A percentile compares a stretch with the other conserved stretches of the same genome.
Conservation (phyloP, 2,113 vertebrate species). For the Seriola aureovittata region DNA sequence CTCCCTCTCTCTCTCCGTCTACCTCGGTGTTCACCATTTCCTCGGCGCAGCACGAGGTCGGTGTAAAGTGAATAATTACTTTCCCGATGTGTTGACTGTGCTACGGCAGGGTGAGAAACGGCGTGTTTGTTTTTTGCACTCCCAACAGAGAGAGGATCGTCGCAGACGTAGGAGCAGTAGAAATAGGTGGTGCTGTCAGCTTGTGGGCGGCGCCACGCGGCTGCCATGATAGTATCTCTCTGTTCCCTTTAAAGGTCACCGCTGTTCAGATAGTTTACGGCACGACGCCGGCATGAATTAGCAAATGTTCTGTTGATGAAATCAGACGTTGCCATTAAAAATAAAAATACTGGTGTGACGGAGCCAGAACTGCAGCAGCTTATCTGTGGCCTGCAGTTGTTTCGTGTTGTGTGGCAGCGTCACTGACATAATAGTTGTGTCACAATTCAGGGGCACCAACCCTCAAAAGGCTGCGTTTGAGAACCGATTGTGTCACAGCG, state of each 20-base stretch:
- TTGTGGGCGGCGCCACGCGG: background rate
- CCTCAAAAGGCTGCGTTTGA: too few species aligned
- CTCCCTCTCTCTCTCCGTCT: constrained; percentile 3
- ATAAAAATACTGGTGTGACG: background rate
- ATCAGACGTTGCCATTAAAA: background rate
- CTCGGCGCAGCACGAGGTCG: background rate
- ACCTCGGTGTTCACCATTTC: background rate
- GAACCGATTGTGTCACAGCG: too few species aligned
- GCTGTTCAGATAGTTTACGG: background rate
- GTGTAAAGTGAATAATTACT: constrained; percentile 34
- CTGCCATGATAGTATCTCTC: constrained; percentile 1
- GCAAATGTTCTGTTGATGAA: background rate
- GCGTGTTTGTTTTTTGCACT: constrained; percentile 7
- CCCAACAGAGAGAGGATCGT: background rate
- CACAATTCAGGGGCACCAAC: too few species aligned
- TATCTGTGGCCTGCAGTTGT: background rate
- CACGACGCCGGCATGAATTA: background rate
- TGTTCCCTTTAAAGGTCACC: background rate
- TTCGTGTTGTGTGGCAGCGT: too few species aligned
- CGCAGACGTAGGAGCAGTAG: background rate
- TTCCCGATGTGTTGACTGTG: constrained; percentile 1
- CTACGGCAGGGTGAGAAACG: background rate
- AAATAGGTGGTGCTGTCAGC: background rate
- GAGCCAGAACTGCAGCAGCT: background rate
- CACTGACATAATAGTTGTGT: too few species aligned